Evolutionary conservation across 2,888 invertebrate species (phyloP).

Genomic region (Chromoteleia sp.): DNA sequence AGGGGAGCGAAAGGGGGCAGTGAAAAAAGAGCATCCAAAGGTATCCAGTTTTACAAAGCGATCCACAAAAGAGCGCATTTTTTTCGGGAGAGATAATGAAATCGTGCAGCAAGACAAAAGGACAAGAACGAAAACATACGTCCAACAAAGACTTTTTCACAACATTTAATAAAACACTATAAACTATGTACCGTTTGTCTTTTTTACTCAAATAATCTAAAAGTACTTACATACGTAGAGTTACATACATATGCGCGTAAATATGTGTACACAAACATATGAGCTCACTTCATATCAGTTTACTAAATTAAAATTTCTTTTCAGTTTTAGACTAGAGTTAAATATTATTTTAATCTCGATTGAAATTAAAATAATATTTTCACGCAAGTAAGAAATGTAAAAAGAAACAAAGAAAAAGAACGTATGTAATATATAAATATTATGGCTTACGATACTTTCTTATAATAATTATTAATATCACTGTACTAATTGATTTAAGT

Average conservation of each 20-base stretch:
- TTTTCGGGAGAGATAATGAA: slow-evolving; percentile 48
- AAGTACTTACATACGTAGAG: slow-evolving; percentile 82
- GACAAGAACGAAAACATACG: slow-evolving; percentile 61
- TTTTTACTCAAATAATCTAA: slow-evolving; percentile 83
- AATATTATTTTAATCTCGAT: too few species aligned
- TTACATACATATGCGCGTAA: slow-evolving; percentile 78
- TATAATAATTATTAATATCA: too few species aligned
- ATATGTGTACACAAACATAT: slow-evolving; percentile 17
- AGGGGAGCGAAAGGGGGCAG: background rate
- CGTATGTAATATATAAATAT: too few species aligned
- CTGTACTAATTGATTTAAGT: background rate
- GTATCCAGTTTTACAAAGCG: slow-evolving; percentile 49
- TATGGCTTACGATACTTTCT: too few species aligned
- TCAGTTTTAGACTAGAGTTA: background rate
- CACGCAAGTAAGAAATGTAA: too few species aligned
- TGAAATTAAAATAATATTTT: too few species aligned
- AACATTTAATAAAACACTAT: slow-evolving; percentile 85
- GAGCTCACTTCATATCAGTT: background rate
- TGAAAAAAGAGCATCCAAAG: slow-evolving; percentile 39
- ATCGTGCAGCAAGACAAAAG: slow-evolving; percentile 66
- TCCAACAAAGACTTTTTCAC: slow-evolving; percentile 76
- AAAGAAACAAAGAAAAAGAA: too few species aligned
- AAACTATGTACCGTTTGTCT: slow-evolving; percentile 80
- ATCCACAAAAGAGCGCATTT: slow-evolving; percentile 50
- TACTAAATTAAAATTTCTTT: background rate